These are phyloP conservation scores for Pantherophis alleghaniensis DNA, from an alignment of 2,797 vertebrate genomes.

Conservation along the genomic window DNA sequence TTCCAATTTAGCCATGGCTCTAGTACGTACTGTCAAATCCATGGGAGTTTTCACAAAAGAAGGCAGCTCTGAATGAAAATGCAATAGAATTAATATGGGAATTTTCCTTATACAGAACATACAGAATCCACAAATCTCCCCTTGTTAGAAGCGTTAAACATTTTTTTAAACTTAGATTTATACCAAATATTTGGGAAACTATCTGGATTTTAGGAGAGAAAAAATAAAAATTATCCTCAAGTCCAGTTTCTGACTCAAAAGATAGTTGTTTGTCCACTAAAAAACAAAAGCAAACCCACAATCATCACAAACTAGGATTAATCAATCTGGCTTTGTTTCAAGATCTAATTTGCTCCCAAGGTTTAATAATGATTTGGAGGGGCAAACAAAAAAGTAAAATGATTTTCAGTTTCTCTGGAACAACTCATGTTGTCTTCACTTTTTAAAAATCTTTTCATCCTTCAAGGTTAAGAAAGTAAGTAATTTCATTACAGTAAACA, in stretches of 20 bases:
- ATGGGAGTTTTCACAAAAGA: conserved; percentile 83
- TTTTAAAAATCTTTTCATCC: not conserved
- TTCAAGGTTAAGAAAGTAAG: not conserved
- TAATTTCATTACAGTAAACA: conserved; percentile 4
- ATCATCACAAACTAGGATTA: not conserved
- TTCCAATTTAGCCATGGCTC: conserved; percentile 81
- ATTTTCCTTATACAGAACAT: not conserved
- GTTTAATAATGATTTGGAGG: not conserved
- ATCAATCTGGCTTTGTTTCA: not conserved
- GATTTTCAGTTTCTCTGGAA: not conserved
- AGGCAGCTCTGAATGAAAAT: conserved; percentile 73
- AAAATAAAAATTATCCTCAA: not conserved
- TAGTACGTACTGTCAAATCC: conserved; percentile 80
- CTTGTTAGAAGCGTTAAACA: not conserved
- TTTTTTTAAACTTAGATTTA: not conserved
- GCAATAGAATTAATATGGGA: not conserved
- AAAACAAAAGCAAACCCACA: not conserved
- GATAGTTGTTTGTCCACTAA: not conserved
- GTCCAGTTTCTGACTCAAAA: not conserved
- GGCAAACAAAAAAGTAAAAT: not conserved
- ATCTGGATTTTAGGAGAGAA: not conserved
- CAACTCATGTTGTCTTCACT: not conserved
- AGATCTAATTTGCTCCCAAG: not conserved
- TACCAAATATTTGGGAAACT: not conserved
- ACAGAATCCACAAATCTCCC: not conserved